phyloP scores from a whole-genome alignment of 1,140 invertebrate genomes.

The Coboldia fuscipes region DNA sequence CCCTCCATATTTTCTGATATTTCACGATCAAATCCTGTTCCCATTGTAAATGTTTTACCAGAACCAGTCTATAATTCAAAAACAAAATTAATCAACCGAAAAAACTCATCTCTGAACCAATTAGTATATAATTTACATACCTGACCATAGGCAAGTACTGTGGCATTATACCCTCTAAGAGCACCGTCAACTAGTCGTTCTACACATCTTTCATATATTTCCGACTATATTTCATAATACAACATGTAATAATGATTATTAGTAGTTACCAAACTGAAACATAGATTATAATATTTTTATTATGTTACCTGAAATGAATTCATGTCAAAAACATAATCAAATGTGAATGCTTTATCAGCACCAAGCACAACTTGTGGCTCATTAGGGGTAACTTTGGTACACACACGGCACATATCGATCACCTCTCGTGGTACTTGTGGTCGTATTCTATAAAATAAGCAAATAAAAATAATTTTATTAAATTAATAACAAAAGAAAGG shows the following conservation, averaged over 20 bases:
- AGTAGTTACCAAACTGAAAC: not conserved
- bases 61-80: conserved; percentile 55
- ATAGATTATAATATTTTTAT: too few relatives aligned
- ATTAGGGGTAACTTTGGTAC: conserved; percentile 66
- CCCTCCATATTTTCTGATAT: conserved; percentile 47
- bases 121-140: conserved; percentile 18
- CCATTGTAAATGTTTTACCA: conserved; percentile 98
- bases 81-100: conserved; percentile 4
- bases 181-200: conserved; percentile 65
- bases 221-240: too few relatives aligned
- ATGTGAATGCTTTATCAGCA: conserved; percentile 89
- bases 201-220: conserved; percentile 73
- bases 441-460: conserved; percentile 63
- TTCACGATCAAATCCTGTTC: conserved; percentile 85
- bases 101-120: not conserved
- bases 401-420: conserved; percentile 86
- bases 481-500: too few relatives aligned
- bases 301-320: conserved; percentile 35
- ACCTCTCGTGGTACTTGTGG: conserved; percentile 82
- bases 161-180: conserved; percentile 87
- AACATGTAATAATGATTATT: not conserved
- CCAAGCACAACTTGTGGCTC: conserved; percentile 86
- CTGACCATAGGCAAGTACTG: conserved; percentile 90
- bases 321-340: conserved; percentile 86
- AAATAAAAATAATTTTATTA: too few relatives aligned